phyloP scores from a whole-genome alignment of 2,888 invertebrate genomes.

The Spilarctia lutea region DNA sequence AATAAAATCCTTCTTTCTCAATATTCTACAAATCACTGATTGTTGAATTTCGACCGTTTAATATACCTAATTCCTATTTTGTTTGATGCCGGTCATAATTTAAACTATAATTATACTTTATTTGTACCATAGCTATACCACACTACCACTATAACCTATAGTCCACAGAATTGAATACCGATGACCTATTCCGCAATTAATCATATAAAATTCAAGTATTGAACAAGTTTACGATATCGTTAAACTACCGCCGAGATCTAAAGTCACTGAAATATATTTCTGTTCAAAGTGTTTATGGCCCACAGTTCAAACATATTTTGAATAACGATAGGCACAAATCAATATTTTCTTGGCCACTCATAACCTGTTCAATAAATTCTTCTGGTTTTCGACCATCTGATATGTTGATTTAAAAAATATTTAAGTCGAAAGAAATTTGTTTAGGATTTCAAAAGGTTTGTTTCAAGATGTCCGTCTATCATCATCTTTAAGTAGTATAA shows the following conservation, averaged over 20 bases:
- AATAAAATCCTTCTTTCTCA: too few relatives aligned
- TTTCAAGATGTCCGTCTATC: too few relatives aligned
- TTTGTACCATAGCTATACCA: too few relatives aligned
- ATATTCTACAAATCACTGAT: too few relatives aligned
- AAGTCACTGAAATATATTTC: slow-evolving; percentile 18
- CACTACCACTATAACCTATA: not conserved
- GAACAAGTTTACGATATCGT: slow-evolving; percentile 20
- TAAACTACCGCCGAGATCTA: slow-evolving; percentile 17
- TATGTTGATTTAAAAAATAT: too few relatives aligned
- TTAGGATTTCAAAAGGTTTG: not conserved
- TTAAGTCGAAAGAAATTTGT: not conserved
- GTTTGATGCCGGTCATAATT: too few relatives aligned
- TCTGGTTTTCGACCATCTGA: not conserved
- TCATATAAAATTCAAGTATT: slow-evolving; percentile 18
- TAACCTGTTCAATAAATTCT: not conserved
- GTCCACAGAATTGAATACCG: not conserved
- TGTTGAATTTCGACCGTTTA: too few relatives aligned
- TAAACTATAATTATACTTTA: too few relatives aligned
- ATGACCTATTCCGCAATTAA: slow-evolving; percentile 14
- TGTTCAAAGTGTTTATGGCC: slow-evolving; percentile 18
- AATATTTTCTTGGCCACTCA: not conserved
- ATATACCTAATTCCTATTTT: too few relatives aligned
- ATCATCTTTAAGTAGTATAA: too few relatives aligned
- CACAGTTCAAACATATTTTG: slow-evolving; percentile 11
- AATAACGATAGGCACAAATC: slow-evolving; percentile 11